Evolutionary conservation across 1,140 invertebrate species (phyloP).

Genomic region (Pinna nobilis): DNA sequence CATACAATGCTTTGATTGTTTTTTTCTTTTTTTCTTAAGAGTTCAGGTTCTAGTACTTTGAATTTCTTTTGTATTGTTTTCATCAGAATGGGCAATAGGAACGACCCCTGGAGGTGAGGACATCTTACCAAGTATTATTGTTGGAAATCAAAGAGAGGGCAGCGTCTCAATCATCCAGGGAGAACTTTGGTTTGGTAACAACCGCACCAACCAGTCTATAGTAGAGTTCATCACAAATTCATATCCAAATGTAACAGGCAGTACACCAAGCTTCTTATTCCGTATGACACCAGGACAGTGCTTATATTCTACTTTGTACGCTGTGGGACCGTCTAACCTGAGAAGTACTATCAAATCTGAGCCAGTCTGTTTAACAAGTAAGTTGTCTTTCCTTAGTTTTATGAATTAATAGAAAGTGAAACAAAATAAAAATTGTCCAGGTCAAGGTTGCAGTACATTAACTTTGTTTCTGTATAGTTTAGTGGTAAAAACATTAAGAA

Average conservation of each 20-base stretch:
- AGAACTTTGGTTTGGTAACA: conserved; percentile 22
- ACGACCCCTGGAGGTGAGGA: neutral
- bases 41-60: neutral
- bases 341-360: neutral
- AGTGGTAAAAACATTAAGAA: no score
- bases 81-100: neutral
- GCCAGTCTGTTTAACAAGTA: conserved; percentile 31
- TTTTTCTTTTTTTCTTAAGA: neutral
- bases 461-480: no score
- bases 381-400: neutral
- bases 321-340: conserved; percentile 30
- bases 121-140: conserved; percentile 34
- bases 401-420: no score
- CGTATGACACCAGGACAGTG: conserved; percentile 39
- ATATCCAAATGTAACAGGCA: neutral
- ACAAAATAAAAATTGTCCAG: no score
- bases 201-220: conserved; percentile 7
- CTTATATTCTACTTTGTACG: conserved; percentile 25
- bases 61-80: neutral
- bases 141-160: conserved; percentile 10
- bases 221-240: conserved; percentile 11
- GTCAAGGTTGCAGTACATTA: no score
- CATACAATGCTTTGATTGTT: neutral
- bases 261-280: conserved; percentile 13
- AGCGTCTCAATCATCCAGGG: conserved; percentile 33